Percentiles rank a stretch among this genome's conserved stretches.
Evolutionary conservation across 2,797 vertebrate genomes (phyloP).

Genomic region (Oceanodroma leucorhoa): DNA sequence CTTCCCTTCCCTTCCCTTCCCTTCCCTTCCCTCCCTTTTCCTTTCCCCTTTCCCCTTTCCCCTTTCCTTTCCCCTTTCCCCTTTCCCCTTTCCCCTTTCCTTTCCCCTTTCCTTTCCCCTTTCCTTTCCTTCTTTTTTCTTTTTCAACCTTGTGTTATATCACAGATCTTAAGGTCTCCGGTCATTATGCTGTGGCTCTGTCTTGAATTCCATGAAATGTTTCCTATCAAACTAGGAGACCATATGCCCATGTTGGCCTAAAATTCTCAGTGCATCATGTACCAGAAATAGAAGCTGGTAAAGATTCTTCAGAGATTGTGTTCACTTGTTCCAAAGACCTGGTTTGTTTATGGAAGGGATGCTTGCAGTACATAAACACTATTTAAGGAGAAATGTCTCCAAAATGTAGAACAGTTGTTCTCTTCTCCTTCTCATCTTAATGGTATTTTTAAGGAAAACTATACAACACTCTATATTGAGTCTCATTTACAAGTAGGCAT

Average conservation of each 20-base stretch:
- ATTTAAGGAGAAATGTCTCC: slow-evolving; percentile 61
- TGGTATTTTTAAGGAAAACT: slow-evolving; percentile 38
- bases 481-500: background rate
- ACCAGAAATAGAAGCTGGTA: slow-evolving; percentile 64
- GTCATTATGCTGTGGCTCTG: background rate
- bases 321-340: slow-evolving; percentile 69
- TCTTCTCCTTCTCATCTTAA: slow-evolving; percentile 30
- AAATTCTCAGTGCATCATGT: slow-evolving; percentile 51
- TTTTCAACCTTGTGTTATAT: background rate
- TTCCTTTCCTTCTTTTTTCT: too few species aligned
- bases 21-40: too few species aligned
- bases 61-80: too few species aligned
- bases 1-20: too few species aligned
- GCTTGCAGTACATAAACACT: slow-evolving; percentile 63
- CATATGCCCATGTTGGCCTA: slow-evolving; percentile 60
- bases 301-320: slow-evolving; percentile 69
- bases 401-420: slow-evolving; percentile 51
- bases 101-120: background rate
- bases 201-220: slow-evolving; percentile 47
- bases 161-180: background rate
- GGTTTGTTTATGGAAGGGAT: slow-evolving; percentile 64
- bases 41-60: too few species aligned
- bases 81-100: too few species aligned
- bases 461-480: background rate
- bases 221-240: slow-evolving; percentile 58